Conservation (phyloP, 1,140 invertebrate genomes). For the Ceratina australensis region DNA sequence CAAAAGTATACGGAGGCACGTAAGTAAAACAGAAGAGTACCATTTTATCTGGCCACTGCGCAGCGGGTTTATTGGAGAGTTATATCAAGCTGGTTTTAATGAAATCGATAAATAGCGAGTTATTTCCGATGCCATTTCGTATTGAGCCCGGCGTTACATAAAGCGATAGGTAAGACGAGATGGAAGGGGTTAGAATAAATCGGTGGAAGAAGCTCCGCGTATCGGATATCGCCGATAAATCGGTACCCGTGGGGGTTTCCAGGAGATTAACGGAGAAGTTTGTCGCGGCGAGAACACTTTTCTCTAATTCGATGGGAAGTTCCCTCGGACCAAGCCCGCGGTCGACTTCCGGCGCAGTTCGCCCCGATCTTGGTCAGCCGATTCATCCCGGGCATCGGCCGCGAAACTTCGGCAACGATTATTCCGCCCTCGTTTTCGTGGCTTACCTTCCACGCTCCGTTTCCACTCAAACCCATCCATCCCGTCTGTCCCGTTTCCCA, state of each 20-base stretch:
- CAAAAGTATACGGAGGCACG: too few relatives aligned
- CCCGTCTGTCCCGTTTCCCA: not conserved
- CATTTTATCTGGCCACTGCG: too few relatives aligned
- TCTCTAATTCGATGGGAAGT: conserved; percentile 73
- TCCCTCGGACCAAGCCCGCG: conserved; percentile 57
- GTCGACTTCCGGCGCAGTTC: conserved; percentile 52
- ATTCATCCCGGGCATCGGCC: conserved; percentile 46
- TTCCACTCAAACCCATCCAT: not conserved
- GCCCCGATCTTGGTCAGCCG: conserved; percentile 62
- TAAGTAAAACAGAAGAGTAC: too few relatives aligned
- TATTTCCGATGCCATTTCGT: too few relatives aligned
- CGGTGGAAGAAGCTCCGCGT: conserved; percentile 58
- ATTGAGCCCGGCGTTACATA: too few relatives aligned
- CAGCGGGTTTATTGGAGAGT: too few relatives aligned
- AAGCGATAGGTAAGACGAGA: not conserved
- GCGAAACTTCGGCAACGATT: conserved; percentile 54
- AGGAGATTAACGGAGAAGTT: conserved; percentile 72
- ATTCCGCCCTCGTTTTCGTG: conserved; percentile 37
- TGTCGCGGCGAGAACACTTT: conserved; percentile 68
- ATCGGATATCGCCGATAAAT: conserved; percentile 64
- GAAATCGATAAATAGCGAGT: too few relatives aligned
- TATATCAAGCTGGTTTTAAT: too few relatives aligned
- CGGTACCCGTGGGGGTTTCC: conserved; percentile 62
- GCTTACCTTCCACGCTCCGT: not conserved
- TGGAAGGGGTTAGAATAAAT: conserved; percentile 49